Conservation (phyloP, 2,113 vertebrate genomes). For the Odobenus rosmarus region DNA sequence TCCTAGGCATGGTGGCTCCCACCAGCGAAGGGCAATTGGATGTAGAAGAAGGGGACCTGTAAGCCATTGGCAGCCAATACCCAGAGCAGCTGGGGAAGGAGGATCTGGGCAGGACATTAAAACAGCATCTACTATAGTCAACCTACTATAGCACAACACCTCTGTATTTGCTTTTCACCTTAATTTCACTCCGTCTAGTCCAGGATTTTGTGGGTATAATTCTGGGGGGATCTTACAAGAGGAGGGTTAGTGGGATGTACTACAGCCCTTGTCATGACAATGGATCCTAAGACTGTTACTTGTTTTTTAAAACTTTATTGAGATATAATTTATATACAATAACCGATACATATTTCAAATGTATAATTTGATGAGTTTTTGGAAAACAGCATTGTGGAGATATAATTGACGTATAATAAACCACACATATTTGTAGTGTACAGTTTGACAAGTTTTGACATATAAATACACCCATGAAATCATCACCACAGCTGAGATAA, state of each 20-base stretch:
- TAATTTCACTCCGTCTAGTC: neutral
- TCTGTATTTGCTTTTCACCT: neutral
- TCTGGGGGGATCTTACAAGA: neutral
- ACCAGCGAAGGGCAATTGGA: neutral
- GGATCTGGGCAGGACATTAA: neutral
- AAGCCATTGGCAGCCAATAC: neutral
- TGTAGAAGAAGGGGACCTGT: neutral
- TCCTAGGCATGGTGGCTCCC: neutral
- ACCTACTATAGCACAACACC: neutral
- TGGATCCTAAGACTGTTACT: neutral
- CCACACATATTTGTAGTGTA: neutral
- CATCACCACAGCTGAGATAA: neutral
- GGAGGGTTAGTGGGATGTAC: neutral
- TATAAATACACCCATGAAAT: neutral
- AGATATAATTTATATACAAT: neutral
- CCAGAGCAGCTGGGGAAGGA: neutral
- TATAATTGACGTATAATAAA: neutral
- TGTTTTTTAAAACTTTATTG: slow-evolving; percentile 31
- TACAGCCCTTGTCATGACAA: neutral
- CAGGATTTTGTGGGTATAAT: neutral
- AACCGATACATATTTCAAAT: neutral
- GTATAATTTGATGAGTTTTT: neutral
- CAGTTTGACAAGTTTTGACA: slow-evolving; percentile 4
- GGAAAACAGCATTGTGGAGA: neutral
- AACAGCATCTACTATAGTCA: neutral